These are phyloP conservation scores for Opisthograptis luteolata DNA, from an alignment of 2,888 invertebrate genomes.

Conservation along the genomic window DNA sequence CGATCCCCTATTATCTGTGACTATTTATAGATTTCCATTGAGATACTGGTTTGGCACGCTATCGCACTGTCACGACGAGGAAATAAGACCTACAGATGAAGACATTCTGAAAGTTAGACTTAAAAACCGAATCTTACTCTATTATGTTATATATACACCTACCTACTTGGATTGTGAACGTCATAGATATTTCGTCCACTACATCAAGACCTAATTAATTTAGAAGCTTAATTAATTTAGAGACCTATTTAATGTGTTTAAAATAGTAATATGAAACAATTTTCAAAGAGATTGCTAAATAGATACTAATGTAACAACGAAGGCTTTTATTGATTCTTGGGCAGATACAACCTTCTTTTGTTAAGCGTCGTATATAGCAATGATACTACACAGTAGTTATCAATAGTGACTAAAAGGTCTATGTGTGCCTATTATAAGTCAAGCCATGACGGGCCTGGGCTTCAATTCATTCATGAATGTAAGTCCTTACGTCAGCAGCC, in stretches of 20 bases:
- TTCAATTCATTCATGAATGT: conserved; percentile 78
- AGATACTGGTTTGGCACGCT: conserved; percentile 9
- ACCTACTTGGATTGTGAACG: no score
- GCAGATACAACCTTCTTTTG: not conserved
- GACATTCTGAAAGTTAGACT: conserved; percentile 2
- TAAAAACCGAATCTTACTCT: no score
- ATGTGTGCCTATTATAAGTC: conserved; percentile 39
- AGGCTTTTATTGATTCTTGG: conserved; percentile 6
- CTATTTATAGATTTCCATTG: conserved; percentile 28
- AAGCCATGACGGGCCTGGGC: conserved; percentile 55
- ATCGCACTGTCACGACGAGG: no score
- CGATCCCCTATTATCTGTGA: conserved; percentile 21
- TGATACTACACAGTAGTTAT: conserved; percentile 12
- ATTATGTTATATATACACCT: no score
- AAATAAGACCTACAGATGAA: conserved; percentile 2
- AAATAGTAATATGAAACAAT: no score
- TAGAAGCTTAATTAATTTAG: no score
- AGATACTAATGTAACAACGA: not conserved
- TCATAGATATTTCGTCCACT: no score
- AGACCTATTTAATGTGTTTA: no score
- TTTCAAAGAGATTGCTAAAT: not conserved
- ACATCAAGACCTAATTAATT: no score
- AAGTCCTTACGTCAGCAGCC: conserved; percentile 72
- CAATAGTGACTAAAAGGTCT: conserved; percentile 14
- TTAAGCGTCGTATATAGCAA: conserved; percentile 5